These are phyloP conservation scores for Helicoverpa zea DNA, from an alignment of 1,140 invertebrate genomes.

Conservation along the genomic window DNA sequence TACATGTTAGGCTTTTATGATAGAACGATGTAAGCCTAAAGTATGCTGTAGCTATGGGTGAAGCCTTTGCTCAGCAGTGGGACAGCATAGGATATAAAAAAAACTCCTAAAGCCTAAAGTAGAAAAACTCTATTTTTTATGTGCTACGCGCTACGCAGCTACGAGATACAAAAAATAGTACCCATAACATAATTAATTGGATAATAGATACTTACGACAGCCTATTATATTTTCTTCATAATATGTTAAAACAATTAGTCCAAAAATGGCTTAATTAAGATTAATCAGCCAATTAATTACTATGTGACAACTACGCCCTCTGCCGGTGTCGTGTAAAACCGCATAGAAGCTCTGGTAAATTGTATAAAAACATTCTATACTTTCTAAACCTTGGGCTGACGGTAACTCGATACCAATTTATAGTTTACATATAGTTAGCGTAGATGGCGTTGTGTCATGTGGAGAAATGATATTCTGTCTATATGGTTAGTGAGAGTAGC, in stretches of 20 bases:
- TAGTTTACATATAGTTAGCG: neutral
- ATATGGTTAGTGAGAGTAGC: neutral
- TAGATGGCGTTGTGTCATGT: constrained; percentile 39
- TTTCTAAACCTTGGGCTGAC: constrained; percentile 24
- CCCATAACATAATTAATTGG: too few relatives aligned
- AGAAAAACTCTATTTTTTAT: too few relatives aligned
- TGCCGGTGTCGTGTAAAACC: neutral
- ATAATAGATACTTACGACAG: too few relatives aligned
- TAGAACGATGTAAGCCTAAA: too few relatives aligned
- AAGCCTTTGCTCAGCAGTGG: too few relatives aligned
- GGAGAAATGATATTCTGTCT: neutral
- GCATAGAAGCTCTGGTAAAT: neutral
- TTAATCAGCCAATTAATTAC: neutral
- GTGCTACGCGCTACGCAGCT: constrained; percentile 14
- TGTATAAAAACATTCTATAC: constrained; percentile 12
- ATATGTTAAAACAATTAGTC: too few relatives aligned
- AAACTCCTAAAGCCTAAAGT: too few relatives aligned
- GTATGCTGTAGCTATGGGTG: too few relatives aligned
- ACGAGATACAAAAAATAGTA: neutral
- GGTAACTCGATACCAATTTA: constrained; percentile 2
- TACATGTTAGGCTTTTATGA: too few relatives aligned
- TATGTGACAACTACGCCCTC: neutral
- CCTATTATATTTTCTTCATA: too few relatives aligned
- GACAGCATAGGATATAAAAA: too few relatives aligned
- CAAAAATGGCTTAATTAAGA: too few relatives aligned